Evolutionary conservation across 2,888 invertebrate genomes (phyloP).

Genomic region (Anthophora plumipes): DNA sequence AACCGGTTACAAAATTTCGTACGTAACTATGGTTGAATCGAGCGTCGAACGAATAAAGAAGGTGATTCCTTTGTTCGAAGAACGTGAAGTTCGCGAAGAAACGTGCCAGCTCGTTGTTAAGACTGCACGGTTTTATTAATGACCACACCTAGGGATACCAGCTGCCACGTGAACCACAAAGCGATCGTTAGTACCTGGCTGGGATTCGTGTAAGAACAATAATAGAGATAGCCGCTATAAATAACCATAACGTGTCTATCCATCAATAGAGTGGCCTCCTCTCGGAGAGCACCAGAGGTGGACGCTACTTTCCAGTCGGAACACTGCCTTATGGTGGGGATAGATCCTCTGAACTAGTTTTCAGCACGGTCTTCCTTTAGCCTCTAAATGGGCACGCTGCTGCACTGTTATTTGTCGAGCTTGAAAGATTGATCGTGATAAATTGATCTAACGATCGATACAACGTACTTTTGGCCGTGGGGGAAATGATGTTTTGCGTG

Average conservation of each 20-base stretch:
- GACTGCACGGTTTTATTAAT: slow-evolving; percentile 70
- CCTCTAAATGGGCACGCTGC: not conserved
- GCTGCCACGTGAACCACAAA: slow-evolving; percentile 63
- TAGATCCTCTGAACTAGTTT: slow-evolving; percentile 31
- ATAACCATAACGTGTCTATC: slow-evolving; percentile 75
- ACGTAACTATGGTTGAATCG: slow-evolving; percentile 2
- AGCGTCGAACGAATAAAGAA: slow-evolving; percentile 29
- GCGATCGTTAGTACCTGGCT: slow-evolving; percentile 59
- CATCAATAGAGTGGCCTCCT: slow-evolving; percentile 65
- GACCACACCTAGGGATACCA: slow-evolving; percentile 69
- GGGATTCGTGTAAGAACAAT: slow-evolving; percentile 70
- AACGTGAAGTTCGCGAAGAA: slow-evolving; percentile 33
- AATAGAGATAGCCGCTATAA: slow-evolving; percentile 76
- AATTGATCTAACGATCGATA: slow-evolving; percentile 15
- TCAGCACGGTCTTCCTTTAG: slow-evolving; percentile 8
- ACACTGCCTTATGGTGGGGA: not conserved
- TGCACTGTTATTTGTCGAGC: slow-evolving; percentile 12
- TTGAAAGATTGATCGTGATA: slow-evolving; percentile 8
- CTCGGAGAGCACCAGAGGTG: slow-evolving; percentile 31
- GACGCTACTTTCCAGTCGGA: slow-evolving; percentile 40
- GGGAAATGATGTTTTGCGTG: not conserved
- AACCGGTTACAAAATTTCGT: slow-evolving; percentile 8
- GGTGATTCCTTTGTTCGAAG: slow-evolving; percentile 64
- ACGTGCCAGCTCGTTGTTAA: slow-evolving; percentile 52
- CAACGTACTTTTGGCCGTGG: not conserved